phyloP scores from a whole-genome alignment of 2,113 vertebrate genomes.

The Oryzias celebensis region DNA sequence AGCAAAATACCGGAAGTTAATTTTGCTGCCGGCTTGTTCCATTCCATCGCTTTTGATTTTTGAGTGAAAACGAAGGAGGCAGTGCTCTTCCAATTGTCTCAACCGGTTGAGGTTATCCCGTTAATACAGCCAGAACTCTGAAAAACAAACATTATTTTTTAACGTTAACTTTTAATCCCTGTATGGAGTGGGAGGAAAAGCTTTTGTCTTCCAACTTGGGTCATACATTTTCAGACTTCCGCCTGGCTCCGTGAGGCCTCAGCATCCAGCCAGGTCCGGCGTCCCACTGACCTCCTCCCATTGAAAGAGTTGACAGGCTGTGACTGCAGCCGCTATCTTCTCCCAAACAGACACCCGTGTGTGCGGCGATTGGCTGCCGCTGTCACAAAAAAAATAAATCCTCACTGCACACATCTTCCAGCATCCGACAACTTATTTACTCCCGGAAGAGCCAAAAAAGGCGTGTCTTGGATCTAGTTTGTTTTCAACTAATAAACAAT shows the following conservation, averaged over 20 bases:
- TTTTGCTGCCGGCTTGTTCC: constrained; percentile 7
- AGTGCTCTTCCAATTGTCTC: constrained; percentile 4
- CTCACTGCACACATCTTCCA: not conserved
- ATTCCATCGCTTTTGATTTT: constrained; percentile 23
- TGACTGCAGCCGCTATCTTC: constrained; percentile 38
- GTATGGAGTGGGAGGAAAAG: not conserved
- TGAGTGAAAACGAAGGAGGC: not conserved
- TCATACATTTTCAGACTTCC: constrained; percentile 18
- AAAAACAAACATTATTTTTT: not conserved
- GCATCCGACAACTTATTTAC: constrained; percentile 10
- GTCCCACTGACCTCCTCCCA: constrained; percentile 14
- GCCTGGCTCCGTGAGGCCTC: constrained; percentile 14
- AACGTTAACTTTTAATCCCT: not conserved
- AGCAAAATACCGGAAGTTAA: constrained; percentile 43
- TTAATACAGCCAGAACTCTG: constrained; percentile 5
- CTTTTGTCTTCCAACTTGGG: constrained; percentile 6
- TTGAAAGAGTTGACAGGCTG: constrained; percentile 30
- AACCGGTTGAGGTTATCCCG: constrained; percentile 2
- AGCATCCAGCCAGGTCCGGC: constrained; percentile 32
- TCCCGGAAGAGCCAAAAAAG: not conserved
- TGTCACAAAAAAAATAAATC: constrained; percentile 29
- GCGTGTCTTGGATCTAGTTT: no score
- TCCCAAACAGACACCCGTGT: constrained; percentile 22
- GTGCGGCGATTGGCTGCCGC: constrained; percentile 6
- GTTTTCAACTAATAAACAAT: no score